These are phyloP conservation scores for Drosophila pachea DNA, from an alignment of 1,140 invertebrate genomes.

Conservation along the genomic window DNA sequence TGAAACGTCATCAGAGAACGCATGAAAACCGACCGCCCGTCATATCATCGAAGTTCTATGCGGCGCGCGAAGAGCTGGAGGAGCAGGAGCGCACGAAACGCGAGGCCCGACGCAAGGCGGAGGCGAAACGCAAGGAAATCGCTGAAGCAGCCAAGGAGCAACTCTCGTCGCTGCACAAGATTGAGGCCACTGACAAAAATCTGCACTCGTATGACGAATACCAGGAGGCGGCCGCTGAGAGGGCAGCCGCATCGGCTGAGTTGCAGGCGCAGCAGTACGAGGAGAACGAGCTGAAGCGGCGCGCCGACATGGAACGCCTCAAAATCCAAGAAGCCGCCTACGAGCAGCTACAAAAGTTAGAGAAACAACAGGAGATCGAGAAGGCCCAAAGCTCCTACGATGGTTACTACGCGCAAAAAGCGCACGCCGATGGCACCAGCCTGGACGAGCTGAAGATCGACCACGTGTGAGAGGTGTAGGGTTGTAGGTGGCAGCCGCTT, in stretches of 20 bases:
- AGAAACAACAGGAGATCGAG: constrained; percentile 65
- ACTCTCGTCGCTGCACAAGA: constrained; percentile 60
- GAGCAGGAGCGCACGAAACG: constrained; percentile 68
- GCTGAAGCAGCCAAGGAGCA: constrained; percentile 72
- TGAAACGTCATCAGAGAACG: constrained; percentile 74
- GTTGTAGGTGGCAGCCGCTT: not conserved
- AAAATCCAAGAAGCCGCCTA: constrained; percentile 71
- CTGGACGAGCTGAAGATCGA: constrained; percentile 59
- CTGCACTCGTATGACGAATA: constrained; percentile 68
- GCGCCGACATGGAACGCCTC: constrained; percentile 58
- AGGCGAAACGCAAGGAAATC: constrained; percentile 64
- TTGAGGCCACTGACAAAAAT: constrained; percentile 55
- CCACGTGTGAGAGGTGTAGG: constrained; percentile 45
- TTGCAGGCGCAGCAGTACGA: constrained; percentile 67
- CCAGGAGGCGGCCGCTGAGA: constrained; percentile 63
- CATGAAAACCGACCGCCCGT: constrained; percentile 70
- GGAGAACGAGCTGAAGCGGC: constrained; percentile 61
- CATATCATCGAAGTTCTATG: constrained; percentile 70
- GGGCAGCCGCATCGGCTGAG: constrained; percentile 65
- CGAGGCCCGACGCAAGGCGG: constrained; percentile 61
- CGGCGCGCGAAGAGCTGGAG: constrained; percentile 68
- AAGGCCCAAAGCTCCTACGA: constrained; percentile 67
- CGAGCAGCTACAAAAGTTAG: constrained; percentile 61
- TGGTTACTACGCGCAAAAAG: constrained; percentile 67
- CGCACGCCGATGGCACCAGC: constrained; percentile 44